These are phyloP conservation scores for Diplosoma virens DNA, from an alignment of 23 tunicate genomes.

Conservation along the genomic window DNA sequence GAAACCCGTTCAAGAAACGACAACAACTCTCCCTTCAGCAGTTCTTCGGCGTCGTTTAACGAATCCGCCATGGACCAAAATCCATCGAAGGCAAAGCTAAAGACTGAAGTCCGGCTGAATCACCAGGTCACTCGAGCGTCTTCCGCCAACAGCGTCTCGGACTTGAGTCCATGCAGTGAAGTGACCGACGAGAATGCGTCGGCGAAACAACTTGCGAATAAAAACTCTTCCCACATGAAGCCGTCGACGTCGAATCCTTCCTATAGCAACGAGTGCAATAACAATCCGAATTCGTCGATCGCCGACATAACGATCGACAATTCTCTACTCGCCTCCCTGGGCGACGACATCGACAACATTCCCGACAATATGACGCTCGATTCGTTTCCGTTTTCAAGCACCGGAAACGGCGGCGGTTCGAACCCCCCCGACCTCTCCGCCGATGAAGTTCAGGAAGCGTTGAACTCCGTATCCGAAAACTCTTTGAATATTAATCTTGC, in stretches of 20 bases:
- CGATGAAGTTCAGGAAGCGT: slow-evolving; percentile 46
- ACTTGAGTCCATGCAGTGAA: slow-evolving; percentile 65
- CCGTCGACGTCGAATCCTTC: slow-evolving; percentile 5
- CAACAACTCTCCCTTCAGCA: slow-evolving; percentile 26
- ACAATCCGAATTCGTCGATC: neutral
- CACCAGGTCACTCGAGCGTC: slow-evolving; percentile 55
- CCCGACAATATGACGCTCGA: no score
- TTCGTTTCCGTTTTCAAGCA: slow-evolving; percentile 29
- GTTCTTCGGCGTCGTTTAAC: slow-evolving; percentile 24
- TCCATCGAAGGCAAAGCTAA: neutral
- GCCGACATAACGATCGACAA: slow-evolving; percentile 27
- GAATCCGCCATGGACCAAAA: slow-evolving; percentile 5
- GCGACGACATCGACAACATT: slow-evolving; percentile 32
- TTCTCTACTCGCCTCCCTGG: slow-evolving; percentile 11
- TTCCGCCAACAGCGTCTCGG: slow-evolving; percentile 76
- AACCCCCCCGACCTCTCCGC: slow-evolving; percentile 51
- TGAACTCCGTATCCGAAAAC: slow-evolving; percentile 61
- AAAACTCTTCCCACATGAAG: neutral
- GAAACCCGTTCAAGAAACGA: slow-evolving; percentile 12
- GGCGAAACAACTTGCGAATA: neutral
- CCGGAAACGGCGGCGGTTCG: slow-evolving; percentile 26
- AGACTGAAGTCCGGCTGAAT: neutral
- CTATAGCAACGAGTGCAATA: slow-evolving; percentile 7
- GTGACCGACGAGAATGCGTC: slow-evolving; percentile 44
- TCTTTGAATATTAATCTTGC: slow-evolving; percentile 1